Conservation (phyloP, 1,140 invertebrate genomes). For the Subanguina moxae region DNA sequence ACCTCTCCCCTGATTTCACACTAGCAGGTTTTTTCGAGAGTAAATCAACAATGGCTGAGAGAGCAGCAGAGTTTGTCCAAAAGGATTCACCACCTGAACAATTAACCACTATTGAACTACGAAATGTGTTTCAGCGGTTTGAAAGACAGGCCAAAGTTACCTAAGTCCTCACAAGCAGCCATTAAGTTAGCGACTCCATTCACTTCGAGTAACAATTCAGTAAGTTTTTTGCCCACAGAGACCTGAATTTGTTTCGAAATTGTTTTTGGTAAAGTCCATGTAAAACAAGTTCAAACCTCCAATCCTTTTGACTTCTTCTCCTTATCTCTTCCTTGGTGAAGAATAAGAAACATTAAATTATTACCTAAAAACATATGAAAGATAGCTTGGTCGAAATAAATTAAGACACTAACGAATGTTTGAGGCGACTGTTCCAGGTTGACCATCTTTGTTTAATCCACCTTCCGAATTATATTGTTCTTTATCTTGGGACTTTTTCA, state of each 20-base stretch:
- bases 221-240: not conserved
- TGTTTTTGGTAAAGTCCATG: not conserved
- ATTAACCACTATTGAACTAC: no score
- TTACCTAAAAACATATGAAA: no score
- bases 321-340: no score
- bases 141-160: not conserved
- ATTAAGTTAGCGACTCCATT: not conserved
- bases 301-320: no score
- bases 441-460: no score
- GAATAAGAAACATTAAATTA: no score
- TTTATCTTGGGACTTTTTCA: no score
- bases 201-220: not conserved
- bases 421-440: no score
- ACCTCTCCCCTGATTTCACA: conserved; percentile 6
- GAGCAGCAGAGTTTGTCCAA: conserved; percentile 14
- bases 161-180: conserved; percentile 8
- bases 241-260: not conserved
- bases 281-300: no score
- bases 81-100: conserved; percentile 16
- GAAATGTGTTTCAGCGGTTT: not conserved
- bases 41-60: conserved; percentile 6
- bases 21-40: conserved; percentile 6
- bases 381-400: no score
- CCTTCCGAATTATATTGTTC: no score
- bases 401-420: no score